Base-by-base conservation (phyloP, 53 echinoderm and acorn worm genomes). In the Echinarachnius parma region DNA sequence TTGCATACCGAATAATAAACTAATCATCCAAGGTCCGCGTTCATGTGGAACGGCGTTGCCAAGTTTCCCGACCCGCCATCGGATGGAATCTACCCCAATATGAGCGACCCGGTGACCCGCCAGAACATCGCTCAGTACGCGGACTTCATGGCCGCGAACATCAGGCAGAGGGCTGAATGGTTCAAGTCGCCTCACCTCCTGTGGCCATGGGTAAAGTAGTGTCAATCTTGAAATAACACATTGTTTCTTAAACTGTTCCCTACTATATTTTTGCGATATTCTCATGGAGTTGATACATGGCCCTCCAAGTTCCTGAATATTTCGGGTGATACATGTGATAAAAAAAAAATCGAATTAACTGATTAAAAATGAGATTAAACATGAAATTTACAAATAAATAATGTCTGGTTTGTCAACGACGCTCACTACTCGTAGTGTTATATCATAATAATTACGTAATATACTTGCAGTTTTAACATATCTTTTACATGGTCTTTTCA, bases 41-140 rank as follows among this genome's bases (percentile, higher is more conserved):
- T 76, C 29, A 86, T 76, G 66, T 89, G 89, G 89, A 89, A 89
- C 59, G 89, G 89, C 23, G 62, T 81, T 10, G 85, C 70, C 3
- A 58, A 77, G 59, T 89, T 89, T 31, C 89, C 89, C 20, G 65
- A 85, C 21, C 89, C 89, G 1, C 87, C 87, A 22, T 2, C 78
- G 3, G 85, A 81, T 31, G 85, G 81, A 11, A 57, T 77, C 22
- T 85, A 89, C 42, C 89, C 89, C 18, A 53, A 85, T 50, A 85
- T 85, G 89, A 85, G 85, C 45, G 59, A 77, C 2, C 89, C 89
- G 7, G 89, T 89, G 30, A 85, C 66, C 14, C 34, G 50, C 7
- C 21, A 62, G 21, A 89, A 81, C 64, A 47, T 81, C 35, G 81
- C 76, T 14, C 46, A 81, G 47, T 85, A 85, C 53, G 85, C 85